phyloP scores from a whole-genome alignment of 2,797 vertebrate species.

The Sebastiscus albofasciatus region DNA sequence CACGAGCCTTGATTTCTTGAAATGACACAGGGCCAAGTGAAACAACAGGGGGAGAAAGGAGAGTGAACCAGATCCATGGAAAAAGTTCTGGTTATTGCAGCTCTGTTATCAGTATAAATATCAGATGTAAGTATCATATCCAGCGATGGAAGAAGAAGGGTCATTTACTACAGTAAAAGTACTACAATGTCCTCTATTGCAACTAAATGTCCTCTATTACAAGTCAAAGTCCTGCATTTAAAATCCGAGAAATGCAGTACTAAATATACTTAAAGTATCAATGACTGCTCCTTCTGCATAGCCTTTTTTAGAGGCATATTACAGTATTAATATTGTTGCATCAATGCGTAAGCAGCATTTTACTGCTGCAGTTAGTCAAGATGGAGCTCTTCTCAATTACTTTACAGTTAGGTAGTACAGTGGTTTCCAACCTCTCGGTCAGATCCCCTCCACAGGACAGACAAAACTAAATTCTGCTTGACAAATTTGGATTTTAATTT shows the following conservation, averaged over 20 bases:
- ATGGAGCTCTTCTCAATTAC: neutral
- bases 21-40: neutral
- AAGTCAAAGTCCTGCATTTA: neutral
- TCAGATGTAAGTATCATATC: too few relatives aligned
- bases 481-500: neutral
- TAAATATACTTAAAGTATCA: neutral
- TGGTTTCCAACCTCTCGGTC: neutral
- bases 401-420: neutral
- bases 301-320: neutral
- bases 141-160: neutral
- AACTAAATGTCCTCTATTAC: neutral
- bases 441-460: too few relatives aligned
- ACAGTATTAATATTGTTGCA: neutral
- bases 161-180: neutral
- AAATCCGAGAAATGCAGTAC: neutral
- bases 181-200: too few relatives aligned
- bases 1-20: neutral
- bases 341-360: neutral
- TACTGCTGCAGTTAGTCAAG: neutral
- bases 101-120: neutral
- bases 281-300: neutral
- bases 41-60: neutral
- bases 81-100: neutral
- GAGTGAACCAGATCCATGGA: neutral
- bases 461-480: neutral